Evolutionary conservation across 1,140 invertebrate genomes (phyloP).

Genomic region (Heliothis subflexa): DNA sequence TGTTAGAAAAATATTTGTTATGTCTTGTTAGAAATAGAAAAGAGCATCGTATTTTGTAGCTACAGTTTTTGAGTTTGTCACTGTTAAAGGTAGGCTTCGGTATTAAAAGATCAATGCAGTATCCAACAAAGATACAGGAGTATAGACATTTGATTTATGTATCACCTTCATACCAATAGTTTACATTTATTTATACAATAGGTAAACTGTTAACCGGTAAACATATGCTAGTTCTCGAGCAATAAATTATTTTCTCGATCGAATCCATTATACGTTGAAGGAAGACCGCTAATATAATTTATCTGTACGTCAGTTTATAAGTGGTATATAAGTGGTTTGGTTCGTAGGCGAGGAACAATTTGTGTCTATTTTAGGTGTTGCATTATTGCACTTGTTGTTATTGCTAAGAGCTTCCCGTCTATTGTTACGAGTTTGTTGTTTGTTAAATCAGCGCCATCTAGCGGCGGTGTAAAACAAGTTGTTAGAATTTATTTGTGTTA

Average conservation of each 20-base stretch:
- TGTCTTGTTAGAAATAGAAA: too few relatives aligned
- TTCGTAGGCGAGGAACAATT: conserved; percentile 15
- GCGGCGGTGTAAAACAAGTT: background rate
- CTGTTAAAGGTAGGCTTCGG: background rate
- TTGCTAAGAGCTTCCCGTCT: background rate
- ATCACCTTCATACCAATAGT: too few relatives aligned
- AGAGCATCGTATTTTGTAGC: too few relatives aligned
- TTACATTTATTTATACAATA: too few relatives aligned
- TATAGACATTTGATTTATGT: too few relatives aligned
- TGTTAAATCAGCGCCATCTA: conserved; percentile 5
- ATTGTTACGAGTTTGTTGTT: background rate
- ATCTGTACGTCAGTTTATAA: background rate
- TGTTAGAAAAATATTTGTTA: too few relatives aligned
- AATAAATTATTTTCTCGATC: background rate
- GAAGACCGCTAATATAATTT: background rate
- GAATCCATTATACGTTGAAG: background rate
- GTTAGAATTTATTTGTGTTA: too few relatives aligned
- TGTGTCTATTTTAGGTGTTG: conserved; percentile 1
- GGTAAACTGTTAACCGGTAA: too few relatives aligned
- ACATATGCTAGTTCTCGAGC: too few relatives aligned
- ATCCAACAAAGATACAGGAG: background rate
- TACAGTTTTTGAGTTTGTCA: too few relatives aligned
- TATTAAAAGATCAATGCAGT: background rate
- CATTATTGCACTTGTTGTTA: background rate
- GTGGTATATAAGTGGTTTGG: background rate